Conservation (phyloP, 2,113 vertebrate genomes). For the Cephalopholis sonnerati region DNA sequence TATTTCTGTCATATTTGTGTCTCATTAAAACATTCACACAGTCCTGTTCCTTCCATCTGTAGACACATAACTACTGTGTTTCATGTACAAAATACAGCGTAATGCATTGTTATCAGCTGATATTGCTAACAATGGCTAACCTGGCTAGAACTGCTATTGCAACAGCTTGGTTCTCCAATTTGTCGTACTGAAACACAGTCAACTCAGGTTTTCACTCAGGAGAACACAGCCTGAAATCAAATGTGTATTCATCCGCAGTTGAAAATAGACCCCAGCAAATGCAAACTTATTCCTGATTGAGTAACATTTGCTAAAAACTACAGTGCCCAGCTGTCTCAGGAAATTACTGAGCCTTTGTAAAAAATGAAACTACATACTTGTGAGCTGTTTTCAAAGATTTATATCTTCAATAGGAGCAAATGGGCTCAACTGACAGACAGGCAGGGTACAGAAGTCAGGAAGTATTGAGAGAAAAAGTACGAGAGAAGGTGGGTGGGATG, state of each 20-base stretch:
- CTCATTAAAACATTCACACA: too few relatives aligned
- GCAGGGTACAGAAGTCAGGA: background rate
- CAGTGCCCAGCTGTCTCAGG: background rate
- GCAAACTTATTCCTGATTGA: background rate
- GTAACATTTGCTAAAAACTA: background rate
- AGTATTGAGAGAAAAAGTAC: background rate
- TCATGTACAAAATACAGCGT: too few relatives aligned
- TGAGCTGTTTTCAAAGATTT: background rate
- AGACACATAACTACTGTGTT: too few relatives aligned
- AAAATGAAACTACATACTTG: background rate
- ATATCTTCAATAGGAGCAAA: background rate
- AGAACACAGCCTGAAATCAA: background rate
- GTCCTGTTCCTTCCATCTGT: too few relatives aligned
- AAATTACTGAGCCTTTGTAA: background rate
- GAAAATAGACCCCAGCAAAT: background rate
- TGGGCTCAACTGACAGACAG: background rate
- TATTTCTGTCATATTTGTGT: too few relatives aligned
- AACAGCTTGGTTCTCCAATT: too few relatives aligned
- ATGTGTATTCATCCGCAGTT: background rate
- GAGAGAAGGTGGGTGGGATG: constrained; percentile 21
- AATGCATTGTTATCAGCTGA: too few relatives aligned
- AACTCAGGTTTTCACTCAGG: too few relatives aligned
- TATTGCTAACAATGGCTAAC: too few relatives aligned
- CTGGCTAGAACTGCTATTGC: too few relatives aligned
- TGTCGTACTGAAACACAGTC: too few relatives aligned